Conservation (phyloP, 2,888 invertebrate genomes). For the Sepioteuthis lessoniana region DNA sequence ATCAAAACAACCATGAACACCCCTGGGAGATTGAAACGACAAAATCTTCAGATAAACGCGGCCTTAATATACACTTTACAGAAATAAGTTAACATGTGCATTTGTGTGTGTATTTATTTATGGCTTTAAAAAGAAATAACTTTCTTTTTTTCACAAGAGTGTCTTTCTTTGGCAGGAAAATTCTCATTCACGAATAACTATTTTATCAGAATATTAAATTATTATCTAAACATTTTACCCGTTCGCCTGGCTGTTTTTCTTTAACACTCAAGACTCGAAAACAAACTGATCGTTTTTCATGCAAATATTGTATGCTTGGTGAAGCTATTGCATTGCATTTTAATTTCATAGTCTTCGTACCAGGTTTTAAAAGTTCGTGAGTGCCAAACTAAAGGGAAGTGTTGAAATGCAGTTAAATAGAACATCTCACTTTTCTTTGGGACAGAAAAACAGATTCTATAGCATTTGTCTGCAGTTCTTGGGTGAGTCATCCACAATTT, state of each 20-base stretch:
- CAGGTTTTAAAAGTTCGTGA: neutral
- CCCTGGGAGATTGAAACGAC: neutral
- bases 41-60: neutral
- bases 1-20: neutral
- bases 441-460: neutral
- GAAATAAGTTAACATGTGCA: neutral
- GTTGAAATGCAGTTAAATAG: neutral
- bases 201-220: neutral
- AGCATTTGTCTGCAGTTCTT: too few relatives aligned
- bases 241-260: neutral
- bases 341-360: neutral
- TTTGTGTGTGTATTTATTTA: neutral
- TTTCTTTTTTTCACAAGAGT: neutral
- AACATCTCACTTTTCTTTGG: neutral
- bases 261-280: neutral
- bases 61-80: neutral
- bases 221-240: neutral
- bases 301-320: neutral
- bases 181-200: neutral
- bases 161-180: neutral
- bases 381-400: neutral
- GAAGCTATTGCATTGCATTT: neutral
- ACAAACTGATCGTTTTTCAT: neutral
- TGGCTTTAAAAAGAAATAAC: neutral
- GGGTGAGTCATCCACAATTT: too few relatives aligned